Base-by-base conservation (phyloP, 2,113 vertebrate species). In the Andinoacara biseriatus region DNA sequence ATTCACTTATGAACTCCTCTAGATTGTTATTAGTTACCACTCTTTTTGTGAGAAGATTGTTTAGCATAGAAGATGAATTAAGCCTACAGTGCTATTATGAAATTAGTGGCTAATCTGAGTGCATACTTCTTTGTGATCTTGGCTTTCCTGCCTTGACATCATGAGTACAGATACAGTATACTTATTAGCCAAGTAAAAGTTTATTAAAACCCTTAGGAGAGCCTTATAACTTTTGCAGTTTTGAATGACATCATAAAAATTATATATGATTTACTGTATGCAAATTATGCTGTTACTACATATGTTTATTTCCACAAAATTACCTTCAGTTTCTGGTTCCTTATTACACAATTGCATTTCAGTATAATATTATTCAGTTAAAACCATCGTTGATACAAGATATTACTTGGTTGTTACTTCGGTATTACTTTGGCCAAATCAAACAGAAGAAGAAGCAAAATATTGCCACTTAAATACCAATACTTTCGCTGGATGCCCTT, bases 1-100 rank as follows among this genome's bases (percentile, higher is more conserved):
- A 62, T 86, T 61, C 26, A 31, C 75, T 86, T 78, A 62, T 77
- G 58, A 89, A 91, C 63, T 77, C 52, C 49, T 46, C 52, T 49
- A 75, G 56, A 90, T 81, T 72, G 58, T 56, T 63, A 52, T 58
- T 79, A 52, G 77, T 89, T 76, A 76, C 14, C 35, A 52, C 75
- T 74, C 58, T 79, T 63, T 74, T 67, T 72, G 76, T 10, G 14
- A 58, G 29, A 78, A 60, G 61, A 22, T 10, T 88, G 60, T 82
- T 84, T 63, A 58, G 38, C 10, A 74, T 24, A 5, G 14, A n/a
- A 9, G 33, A 14, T 1, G 1, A 17, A 14, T 33, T 9, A 2
- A 58, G 31, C 56, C 38, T 17, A 11, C 62, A 46, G 29, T 29
- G 29, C 2, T 4, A 26, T 17, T 38, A 4, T 65, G 17, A 13